Evolutionary conservation across 1,140 invertebrate species (phyloP).

Genomic region (Maniola jurtina): DNA sequence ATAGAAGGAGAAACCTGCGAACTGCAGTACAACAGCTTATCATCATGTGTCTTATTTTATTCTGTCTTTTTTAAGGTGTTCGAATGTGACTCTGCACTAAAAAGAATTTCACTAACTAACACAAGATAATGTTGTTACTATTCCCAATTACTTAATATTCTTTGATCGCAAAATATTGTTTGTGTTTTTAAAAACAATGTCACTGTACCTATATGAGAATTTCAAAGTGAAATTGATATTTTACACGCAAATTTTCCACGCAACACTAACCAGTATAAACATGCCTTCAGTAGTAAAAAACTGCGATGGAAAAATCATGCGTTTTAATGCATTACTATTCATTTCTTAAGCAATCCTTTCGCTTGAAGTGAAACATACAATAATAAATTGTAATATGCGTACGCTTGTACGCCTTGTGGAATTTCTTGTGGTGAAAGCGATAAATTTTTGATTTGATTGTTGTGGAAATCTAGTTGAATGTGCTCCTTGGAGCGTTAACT

Average conservation of each 20-base stretch:
- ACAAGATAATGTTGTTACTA: no score
- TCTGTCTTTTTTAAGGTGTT: background rate
- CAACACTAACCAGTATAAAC: slow-evolving; percentile 22
- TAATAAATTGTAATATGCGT: slow-evolving; percentile 23
- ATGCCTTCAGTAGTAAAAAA: slow-evolving; percentile 24
- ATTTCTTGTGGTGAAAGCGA: slow-evolving; percentile 29
- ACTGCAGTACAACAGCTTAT: slow-evolving; percentile 31
- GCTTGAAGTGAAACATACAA: slow-evolving; percentile 24
- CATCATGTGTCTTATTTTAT: background rate
- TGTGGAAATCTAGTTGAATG: background rate
- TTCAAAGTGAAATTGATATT: slow-evolving; percentile 33
- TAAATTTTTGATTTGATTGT: background rate
- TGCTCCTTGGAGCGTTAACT: background rate
- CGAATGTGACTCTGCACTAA: background rate
- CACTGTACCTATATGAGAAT: slow-evolving; percentile 12
- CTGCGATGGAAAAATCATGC: slow-evolving; percentile 28
- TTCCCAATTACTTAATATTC: background rate
- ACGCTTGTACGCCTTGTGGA: slow-evolving; percentile 25
- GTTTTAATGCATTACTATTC: slow-evolving; percentile 29
- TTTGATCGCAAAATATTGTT: no score
- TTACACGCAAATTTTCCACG: slow-evolving; percentile 32
- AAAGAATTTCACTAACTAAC: no score
- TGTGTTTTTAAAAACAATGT: slow-evolving; percentile 4
- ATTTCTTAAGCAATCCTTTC: slow-evolving; percentile 30
- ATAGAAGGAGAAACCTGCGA: slow-evolving; percentile 44